Evolutionary conservation across 1,140 invertebrate species (phyloP).

Genomic region (Drepana arcuata): DNA sequence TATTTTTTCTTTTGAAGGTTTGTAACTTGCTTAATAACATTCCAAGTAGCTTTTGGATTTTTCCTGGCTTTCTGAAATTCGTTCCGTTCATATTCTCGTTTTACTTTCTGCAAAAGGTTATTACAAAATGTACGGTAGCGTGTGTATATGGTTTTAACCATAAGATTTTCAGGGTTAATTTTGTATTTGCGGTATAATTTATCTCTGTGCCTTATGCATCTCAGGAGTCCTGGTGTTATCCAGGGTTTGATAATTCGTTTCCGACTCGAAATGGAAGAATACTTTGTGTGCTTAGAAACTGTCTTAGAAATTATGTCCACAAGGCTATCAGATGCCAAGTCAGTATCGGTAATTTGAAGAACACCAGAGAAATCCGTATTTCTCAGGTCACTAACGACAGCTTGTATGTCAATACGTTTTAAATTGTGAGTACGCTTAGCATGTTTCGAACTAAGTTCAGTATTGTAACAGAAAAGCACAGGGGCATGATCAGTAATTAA

Average conservation of each 20-base stretch:
- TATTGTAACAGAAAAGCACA: too few relatives aligned
- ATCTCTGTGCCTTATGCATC: constrained; percentile 11
- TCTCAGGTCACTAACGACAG: too few relatives aligned
- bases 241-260: constrained; percentile 4
- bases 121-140: constrained; percentile 10
- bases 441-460: too few relatives aligned
- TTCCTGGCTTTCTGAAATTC: background rate
- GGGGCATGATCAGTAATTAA: too few relatives aligned
- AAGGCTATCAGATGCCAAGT: too few relatives aligned
- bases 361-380: too few relatives aligned
- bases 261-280: too few relatives aligned
- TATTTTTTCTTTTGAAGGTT: background rate
- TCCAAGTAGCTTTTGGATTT: constrained; percentile 6
- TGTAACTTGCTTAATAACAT: constrained; percentile 1
- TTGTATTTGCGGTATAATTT: constrained; percentile 9
- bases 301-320: too few relatives aligned
- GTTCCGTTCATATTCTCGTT: background rate
- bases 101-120: constrained; percentile 3
- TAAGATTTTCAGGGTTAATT: constrained; percentile 1
- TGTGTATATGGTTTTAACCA: constrained; percentile 2
- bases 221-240: constrained; percentile 5
- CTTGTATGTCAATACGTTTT: too few relatives aligned
- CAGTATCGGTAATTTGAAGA: too few relatives aligned
- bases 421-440: too few relatives aligned
- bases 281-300: too few relatives aligned